These are phyloP conservation scores for Bellardia bayeri DNA, from an alignment of 2,888 invertebrate genomes.

Conservation along the genomic window DNA sequence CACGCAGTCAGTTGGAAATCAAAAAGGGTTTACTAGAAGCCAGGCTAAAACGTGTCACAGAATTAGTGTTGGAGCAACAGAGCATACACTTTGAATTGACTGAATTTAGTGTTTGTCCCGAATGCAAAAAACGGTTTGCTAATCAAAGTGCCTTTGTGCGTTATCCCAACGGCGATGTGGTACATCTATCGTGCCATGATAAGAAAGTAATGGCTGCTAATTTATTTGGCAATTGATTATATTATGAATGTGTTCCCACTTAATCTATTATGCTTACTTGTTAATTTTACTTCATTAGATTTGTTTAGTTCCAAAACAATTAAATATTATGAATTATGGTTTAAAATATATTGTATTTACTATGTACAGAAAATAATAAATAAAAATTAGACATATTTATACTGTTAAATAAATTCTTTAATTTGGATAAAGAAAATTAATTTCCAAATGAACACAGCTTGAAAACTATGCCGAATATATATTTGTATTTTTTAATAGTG, in stretches of 20 bases:
- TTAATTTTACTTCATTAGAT: not conserved
- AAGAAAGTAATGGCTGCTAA: conserved; percentile 74
- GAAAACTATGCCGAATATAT: no score
- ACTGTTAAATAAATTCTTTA: no score
- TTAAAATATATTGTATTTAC: no score
- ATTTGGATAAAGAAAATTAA: no score
- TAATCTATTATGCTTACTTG: not conserved
- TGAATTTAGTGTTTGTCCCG: conserved; percentile 94
- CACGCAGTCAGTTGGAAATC: conserved; percentile 90
- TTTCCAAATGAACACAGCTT: no score
- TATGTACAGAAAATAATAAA: no score
- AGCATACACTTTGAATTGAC: conserved; percentile 93
- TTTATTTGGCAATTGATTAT: conserved; percentile 65
- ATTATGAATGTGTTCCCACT: not conserved
- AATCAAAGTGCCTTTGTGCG: conserved; percentile 97
- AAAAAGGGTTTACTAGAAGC: conserved; percentile 93
- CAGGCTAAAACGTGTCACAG: conserved; percentile 92
- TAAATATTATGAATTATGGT: no score
- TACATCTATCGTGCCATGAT: conserved; percentile 95
- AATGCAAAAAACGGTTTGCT: conserved; percentile 96
- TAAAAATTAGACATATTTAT: no score
- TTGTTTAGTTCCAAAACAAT: no score
- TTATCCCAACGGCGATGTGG: conserved; percentile 95
- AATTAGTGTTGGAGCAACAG: conserved; percentile 91
- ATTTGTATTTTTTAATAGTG: no score